These are phyloP conservation scores for Abramis brama DNA, from an alignment of 2,113 vertebrate genomes.

Conservation along the genomic window DNA sequence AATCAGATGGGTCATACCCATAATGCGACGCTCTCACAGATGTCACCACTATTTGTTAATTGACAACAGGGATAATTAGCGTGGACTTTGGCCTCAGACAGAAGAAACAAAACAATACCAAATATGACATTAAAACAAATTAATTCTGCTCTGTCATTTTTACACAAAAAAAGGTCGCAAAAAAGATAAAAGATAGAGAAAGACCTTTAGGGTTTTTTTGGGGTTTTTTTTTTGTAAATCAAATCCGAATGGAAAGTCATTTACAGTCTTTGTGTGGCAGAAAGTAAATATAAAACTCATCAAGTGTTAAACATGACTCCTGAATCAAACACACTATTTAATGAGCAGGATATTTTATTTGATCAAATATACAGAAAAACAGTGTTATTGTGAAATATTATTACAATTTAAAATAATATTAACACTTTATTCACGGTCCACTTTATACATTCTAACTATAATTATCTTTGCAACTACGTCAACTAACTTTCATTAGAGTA, in stretches of 20 bases:
- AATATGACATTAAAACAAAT: not conserved
- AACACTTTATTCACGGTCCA: no score
- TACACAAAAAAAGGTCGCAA: not conserved
- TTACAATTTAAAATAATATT: no score
- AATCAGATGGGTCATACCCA: conserved; percentile 19
- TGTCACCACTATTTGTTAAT: conserved; percentile 26
- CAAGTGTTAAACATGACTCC: no score
- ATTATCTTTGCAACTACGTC: no score
- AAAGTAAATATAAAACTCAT: no score
- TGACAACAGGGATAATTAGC: conserved; percentile 26
- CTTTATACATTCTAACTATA: no score
- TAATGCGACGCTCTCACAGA: not conserved
- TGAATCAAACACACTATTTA: no score
- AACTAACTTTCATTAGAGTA: no score
- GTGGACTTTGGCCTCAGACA: not conserved
- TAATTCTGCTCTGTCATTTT: not conserved
- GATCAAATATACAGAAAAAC: no score
- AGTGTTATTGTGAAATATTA: no score
- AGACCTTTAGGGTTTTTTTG: no score
- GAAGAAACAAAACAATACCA: conserved; percentile 1
- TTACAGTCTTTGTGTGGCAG: not conserved
- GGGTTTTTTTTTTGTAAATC: not conserved
- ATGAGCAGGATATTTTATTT: no score
- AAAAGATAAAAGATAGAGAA: not conserved
- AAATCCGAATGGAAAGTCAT: not conserved